Evolutionary conservation across 2,888 invertebrate species (phyloP), one percentile per base, ranked within the genome.

Genomic region (Villa cingulata): DNA sequence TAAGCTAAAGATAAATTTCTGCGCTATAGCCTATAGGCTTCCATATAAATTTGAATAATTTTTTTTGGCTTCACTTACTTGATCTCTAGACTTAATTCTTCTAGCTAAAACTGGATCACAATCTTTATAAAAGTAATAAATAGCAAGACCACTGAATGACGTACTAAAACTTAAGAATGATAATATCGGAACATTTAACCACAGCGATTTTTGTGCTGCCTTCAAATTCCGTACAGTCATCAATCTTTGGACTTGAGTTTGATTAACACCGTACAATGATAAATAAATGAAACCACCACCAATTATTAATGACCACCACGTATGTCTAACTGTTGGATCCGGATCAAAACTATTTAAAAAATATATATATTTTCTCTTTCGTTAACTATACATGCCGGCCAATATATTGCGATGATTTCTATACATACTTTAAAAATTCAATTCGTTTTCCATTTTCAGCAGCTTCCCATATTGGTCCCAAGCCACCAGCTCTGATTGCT

Each of bases 221-320:
- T 76, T 77, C 43, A 90, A 65, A 50, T 80, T 78, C 61, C 77
- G 79, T 15, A 85, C 79, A 6, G 86, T 81, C 48, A 83, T 62
- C 45, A 85, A 70, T 38, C 86, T 72, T 63, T 86, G 86, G 1
- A 86, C 78, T 66, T 85, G 90, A 0, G 88, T 83, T 65, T 91
- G 91, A 63, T 90, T 90, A 0, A 90, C 87, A 3, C 83, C 91
- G 64, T 89, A 91, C 9, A 91, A 59, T 0, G 89, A 82, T 37
- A 87, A 64, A 61, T 83, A 90, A 0, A 86, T 88, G 45, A 84
- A 75, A 36, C 81, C 67, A 0, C 90, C 90, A n/a, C 91, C 91
- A 44, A 90, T 72, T 5, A 78, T 70, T 23, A 89, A 72, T 1
- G 83, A 80, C 76, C 86, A 89, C 79, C 88, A 83, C 0, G 88